Evolutionary conservation across 2,888 invertebrate species (phyloP), one percentile per base, ranked within the genome.

Genomic region (Drosophila eohydei): DNA sequence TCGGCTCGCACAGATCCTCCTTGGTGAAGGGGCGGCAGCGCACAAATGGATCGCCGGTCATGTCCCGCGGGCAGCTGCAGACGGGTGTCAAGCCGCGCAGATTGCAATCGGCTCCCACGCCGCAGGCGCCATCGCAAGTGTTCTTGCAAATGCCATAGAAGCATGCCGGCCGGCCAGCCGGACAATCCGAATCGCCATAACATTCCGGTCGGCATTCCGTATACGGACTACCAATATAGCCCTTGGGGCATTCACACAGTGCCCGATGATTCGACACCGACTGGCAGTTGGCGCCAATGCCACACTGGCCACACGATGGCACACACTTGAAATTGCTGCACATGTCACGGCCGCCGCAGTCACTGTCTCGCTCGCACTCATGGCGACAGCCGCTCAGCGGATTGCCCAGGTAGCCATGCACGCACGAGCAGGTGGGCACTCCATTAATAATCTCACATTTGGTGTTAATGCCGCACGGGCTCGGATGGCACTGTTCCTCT

Each of bases 11-110:
- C 4, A 97, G 94, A 90, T 97, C 97, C 90, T 95, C 97, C 88
- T 96, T 95, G 92, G 95, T 96, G 90, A 97, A 97, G 77, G 96
- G 96, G 82, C 97, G 94, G 93, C 97, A 97, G 90, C 94, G 94
- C 3, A 95, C 94, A 93, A 97, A 97, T 4, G 97, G 97, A 94
- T 97, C 95, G 2, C 97, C 97, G 30, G 97, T 97, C 96, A 96
- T 97, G 88, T 97, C 96, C 89, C 94, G 95, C 0, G 97, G 97
- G 92, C 97, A 97, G 64, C 96, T 96, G 92, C 97, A 97, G 16
- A 97, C 95, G 0, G 97, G 97, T 6, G 96, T 97, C 58, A 96
- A 94, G 4, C 95, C 96, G 50, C 96, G 94, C 44, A 97, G 73
- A 68, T 92, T 91, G 92, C 97, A 97, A 85, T 97, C 96, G 4